A percentile compares a stretch with the other conserved stretches of the same genome.
phyloP scores from a whole-genome alignment of 2,888 invertebrate genomes.

The Mimachlamys varia region DNA sequence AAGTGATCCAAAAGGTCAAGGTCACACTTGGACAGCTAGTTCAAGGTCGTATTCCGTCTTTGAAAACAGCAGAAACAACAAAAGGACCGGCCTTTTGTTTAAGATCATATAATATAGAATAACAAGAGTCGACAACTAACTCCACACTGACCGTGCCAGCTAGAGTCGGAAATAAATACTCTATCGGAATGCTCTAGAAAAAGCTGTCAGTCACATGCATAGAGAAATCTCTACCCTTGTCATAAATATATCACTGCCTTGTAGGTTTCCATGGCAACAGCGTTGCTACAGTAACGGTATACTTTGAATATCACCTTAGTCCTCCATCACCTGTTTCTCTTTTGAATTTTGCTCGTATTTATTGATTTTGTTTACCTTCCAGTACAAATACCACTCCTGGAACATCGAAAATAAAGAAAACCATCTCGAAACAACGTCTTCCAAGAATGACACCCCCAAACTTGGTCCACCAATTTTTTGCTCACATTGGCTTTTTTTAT shows the following conservation, averaged over 20 bases:
- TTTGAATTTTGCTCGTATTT: background rate
- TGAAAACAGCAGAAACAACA: background rate
- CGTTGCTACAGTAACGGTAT: slow-evolving; percentile 24
- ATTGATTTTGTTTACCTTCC: background rate
- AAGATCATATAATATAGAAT: background rate
- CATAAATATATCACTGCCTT: background rate
- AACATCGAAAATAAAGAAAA: background rate
- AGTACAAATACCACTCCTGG: slow-evolving; percentile 8
- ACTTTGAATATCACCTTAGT: background rate
- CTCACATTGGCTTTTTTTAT: background rate
- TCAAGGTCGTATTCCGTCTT: background rate
- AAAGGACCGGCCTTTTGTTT: slow-evolving; percentile 34
- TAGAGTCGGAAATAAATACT: slow-evolving; percentile 20
- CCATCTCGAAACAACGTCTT: background rate
- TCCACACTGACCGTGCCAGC: background rate
- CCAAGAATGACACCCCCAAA: slow-evolving; percentile 29
- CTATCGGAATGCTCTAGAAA: slow-evolving; percentile 19
- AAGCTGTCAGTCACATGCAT: background rate
- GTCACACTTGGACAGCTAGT: background rate
- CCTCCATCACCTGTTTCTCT: background rate
- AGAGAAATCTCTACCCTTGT: no score
- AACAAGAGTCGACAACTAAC: slow-evolving; percentile 11
- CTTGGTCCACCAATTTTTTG: slow-evolving; percentile 15
- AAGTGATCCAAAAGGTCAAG: background rate
- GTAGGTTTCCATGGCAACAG: slow-evolving; percentile 16